Evolutionary conservation across 2,797 vertebrate species (phyloP).

Genomic region (Gymnoscopelus braueri): DNA sequence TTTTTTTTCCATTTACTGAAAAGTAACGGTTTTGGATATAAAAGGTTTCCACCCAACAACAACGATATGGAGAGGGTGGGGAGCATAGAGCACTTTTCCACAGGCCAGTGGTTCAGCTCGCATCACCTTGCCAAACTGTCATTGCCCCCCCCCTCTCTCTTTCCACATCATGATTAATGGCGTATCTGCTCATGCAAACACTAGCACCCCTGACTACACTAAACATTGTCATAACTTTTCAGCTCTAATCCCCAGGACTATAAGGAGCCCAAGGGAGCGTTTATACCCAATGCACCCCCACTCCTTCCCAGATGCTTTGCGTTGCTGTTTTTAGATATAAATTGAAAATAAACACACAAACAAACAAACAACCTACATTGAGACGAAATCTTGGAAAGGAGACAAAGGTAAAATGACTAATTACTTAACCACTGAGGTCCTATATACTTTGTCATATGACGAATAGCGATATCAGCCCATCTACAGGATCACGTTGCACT

Average conservation of each 20-base stretch:
- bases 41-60: too few relatives aligned
- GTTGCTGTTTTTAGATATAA: neutral
- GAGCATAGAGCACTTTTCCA: conserved; percentile 44
- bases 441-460: too few relatives aligned
- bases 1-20: too few relatives aligned
- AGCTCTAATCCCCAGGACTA: conserved; percentile 80
- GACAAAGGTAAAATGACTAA: conserved; percentile 53
- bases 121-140: conserved; percentile 75
- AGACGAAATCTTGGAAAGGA: conserved; percentile 47
- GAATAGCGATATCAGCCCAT: too few relatives aligned
- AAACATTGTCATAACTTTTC: conserved; percentile 88
- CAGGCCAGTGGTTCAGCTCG: conserved; percentile 65
- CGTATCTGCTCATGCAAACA: conserved; percentile 78
- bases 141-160: conserved; percentile 51
- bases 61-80: neutral
- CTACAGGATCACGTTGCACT: too few relatives aligned
- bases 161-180: conserved; percentile 91
- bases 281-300: conserved; percentile 55
- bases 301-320: conserved; percentile 4
- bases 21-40: too few relatives aligned
- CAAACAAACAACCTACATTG: neutral
- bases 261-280: conserved; percentile 64
- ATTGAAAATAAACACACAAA: conserved; percentile 21
- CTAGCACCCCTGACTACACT: conserved; percentile 77
- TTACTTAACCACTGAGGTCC: too few relatives aligned